These are phyloP conservation scores for Cephalopholis sonnerati DNA, from an alignment of 2,113 vertebrate genomes.

Conservation along the genomic window DNA sequence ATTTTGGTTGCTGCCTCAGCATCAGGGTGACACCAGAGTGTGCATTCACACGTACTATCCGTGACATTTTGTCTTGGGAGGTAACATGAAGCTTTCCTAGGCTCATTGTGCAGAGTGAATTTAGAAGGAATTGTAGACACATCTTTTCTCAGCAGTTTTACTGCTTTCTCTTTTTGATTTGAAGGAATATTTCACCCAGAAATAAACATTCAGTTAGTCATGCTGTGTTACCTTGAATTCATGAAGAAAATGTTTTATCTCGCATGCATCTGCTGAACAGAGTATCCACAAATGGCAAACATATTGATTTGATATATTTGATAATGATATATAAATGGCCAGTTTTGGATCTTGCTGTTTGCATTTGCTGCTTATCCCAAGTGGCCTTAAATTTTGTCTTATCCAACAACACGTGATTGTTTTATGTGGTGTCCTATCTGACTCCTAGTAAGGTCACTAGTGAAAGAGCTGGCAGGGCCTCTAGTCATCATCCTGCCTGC, in stretches of 20 bases:
- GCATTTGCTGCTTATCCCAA: too few species aligned
- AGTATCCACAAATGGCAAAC: too few species aligned
- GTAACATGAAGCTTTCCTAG: constrained; percentile 13
- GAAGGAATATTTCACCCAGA: not conserved
- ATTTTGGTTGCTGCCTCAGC: constrained; percentile 50
- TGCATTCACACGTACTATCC: not conserved
- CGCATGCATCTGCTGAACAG: too few species aligned
- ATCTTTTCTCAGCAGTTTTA: not conserved
- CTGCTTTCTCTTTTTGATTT: constrained; percentile 12
- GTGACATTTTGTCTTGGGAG: constrained; percentile 34
- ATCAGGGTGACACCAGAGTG: not conserved
- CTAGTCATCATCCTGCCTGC: too few species aligned
- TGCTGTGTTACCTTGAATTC: too few species aligned
- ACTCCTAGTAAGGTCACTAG: not conserved
- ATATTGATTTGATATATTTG: too few species aligned
- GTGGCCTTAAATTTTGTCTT: not conserved
- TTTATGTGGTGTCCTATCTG: not conserved
- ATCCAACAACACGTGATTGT: not conserved
- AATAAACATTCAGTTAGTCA: too few species aligned
- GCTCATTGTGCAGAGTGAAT: constrained; percentile 7
- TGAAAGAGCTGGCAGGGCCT: too few species aligned
- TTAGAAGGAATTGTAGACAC: not conserved
- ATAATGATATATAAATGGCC: too few species aligned
- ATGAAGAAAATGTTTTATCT: too few species aligned
- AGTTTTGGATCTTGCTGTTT: not conserved